Evolutionary conservation across 2,888 invertebrate species (phyloP).

Genomic region (Pherbina coryleti): DNA sequence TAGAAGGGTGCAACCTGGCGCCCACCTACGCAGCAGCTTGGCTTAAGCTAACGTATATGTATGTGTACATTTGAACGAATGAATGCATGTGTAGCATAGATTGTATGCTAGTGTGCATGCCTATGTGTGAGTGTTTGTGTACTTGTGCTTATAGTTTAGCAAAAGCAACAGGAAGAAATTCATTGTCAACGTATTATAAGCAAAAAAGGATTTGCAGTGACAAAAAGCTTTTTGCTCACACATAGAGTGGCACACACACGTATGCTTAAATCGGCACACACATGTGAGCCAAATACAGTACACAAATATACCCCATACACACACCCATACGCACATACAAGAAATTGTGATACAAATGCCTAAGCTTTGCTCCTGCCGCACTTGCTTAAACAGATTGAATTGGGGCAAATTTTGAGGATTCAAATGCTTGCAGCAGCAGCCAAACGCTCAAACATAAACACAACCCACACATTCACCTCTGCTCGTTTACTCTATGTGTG

Average conservation of each 20-base stretch:
- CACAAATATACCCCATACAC: slow-evolving; percentile 45
- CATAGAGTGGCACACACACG: slow-evolving; percentile 49
- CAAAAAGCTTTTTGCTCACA: slow-evolving; percentile 47
- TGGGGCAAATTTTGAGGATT: slow-evolving; percentile 48
- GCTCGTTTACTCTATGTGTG: not conserved
- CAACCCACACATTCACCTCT: slow-evolving; percentile 19
- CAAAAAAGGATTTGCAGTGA: slow-evolving; percentile 59
- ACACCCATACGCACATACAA: slow-evolving; percentile 7
- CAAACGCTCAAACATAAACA: slow-evolving; percentile 24
- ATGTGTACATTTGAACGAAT: not conserved
- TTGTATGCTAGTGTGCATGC: not conserved
- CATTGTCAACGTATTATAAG: slow-evolving; percentile 57
- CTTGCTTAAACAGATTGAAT: slow-evolving; percentile 33
- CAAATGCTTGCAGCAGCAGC: slow-evolving; percentile 43
- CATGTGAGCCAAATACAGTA: too few relatives aligned
- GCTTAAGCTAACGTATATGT: not conserved
- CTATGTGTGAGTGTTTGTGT: not conserved
- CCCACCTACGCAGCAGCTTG: not conserved
- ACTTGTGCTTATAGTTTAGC: slow-evolving; percentile 17
- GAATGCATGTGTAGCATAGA: not conserved
- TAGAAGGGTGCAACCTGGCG: not conserved
- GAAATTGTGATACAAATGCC: not conserved
- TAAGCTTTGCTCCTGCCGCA: slow-evolving; percentile 13
- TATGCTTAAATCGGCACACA: not conserved
- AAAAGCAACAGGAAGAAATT: slow-evolving; percentile 59